Evolutionary conservation across 2,797 vertebrate genomes (phyloP).

Genomic region (Toxotes lorentzi): DNA sequence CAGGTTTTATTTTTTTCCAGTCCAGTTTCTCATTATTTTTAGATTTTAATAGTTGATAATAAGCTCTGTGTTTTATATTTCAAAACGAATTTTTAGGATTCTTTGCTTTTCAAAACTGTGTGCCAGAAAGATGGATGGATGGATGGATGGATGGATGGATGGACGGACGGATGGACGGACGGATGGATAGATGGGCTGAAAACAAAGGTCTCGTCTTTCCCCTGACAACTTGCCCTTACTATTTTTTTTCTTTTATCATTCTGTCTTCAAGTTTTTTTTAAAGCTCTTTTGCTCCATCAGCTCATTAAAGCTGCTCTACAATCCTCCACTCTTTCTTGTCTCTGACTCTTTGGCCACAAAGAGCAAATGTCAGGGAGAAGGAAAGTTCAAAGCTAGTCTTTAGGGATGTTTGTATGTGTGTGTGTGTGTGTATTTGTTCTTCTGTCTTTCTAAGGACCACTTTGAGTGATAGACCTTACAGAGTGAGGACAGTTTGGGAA

Average conservation of each 20-base stretch:
- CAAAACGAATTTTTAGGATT: too few relatives aligned
- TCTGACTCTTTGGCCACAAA: constrained; percentile 30
- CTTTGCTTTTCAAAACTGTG: too few relatives aligned
- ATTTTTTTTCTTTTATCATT: background rate
- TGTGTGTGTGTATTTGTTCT: background rate
- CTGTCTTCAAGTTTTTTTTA: constrained; percentile 8
- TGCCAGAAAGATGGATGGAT: too few relatives aligned
- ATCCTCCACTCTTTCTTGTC: constrained; percentile 30
- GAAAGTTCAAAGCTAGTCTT: constrained; percentile 34
- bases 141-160: too few relatives aligned
- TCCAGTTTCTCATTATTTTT: background rate
- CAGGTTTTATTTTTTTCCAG: background rate
- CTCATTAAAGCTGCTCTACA: constrained; percentile 52
- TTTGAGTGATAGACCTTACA: too few relatives aligned
- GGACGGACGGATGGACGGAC: background rate
- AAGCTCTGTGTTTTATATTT: background rate
- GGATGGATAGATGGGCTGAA: too few relatives aligned
- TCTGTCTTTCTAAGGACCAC: too few relatives aligned
- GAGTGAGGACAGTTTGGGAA: too few relatives aligned
- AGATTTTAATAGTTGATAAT: background rate
- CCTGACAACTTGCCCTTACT: background rate
- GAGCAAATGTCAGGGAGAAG: constrained; percentile 40
- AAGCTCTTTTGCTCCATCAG: constrained; percentile 4
- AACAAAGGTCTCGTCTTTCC: background rate
- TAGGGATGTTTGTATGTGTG: background rate